Conservation (phyloP, 2,113 vertebrate genomes). For the Aramus guarauna region DNA sequence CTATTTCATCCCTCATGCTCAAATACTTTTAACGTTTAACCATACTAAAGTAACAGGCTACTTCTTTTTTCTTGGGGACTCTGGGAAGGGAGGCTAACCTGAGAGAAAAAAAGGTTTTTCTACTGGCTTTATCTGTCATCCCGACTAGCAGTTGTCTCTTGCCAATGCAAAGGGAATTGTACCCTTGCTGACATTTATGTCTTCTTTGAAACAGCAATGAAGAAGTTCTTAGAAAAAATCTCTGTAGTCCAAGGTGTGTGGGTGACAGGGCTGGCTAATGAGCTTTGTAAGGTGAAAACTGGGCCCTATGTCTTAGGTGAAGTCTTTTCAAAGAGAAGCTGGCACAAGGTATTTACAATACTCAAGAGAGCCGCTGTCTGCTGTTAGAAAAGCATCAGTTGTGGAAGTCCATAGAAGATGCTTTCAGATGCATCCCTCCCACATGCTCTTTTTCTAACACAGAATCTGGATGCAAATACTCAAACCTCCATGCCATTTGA, state of each 20-base stretch:
- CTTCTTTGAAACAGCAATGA: not conserved
- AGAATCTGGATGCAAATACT: not conserved
- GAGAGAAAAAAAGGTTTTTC: not conserved
- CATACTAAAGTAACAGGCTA: not conserved
- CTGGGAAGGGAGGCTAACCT: not conserved
- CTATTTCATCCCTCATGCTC: not conserved
- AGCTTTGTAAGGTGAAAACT: not conserved
- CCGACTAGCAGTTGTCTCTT: not conserved
- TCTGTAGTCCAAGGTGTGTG: not conserved
- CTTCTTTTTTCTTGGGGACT: not conserved
- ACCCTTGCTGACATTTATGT: not conserved
- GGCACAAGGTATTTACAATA: not conserved
- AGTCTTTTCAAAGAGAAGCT: not conserved
- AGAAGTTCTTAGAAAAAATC: not conserved
- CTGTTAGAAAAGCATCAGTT: not conserved
- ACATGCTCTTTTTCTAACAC: not conserved
- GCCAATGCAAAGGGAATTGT: not conserved
- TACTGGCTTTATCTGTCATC: not conserved
- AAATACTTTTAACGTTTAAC: not conserved
- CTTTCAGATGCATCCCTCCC: not conserved
- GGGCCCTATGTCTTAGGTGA: not conserved
- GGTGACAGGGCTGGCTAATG: not conserved
- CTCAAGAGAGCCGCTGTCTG: not conserved
- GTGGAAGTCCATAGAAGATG: not conserved
- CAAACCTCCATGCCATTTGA: not conserved